Evolutionary conservation across 2,888 invertebrate genomes (phyloP), one percentile per base, ranked within the genome.

Genomic region (Bhutanitis thaidina): DNA sequence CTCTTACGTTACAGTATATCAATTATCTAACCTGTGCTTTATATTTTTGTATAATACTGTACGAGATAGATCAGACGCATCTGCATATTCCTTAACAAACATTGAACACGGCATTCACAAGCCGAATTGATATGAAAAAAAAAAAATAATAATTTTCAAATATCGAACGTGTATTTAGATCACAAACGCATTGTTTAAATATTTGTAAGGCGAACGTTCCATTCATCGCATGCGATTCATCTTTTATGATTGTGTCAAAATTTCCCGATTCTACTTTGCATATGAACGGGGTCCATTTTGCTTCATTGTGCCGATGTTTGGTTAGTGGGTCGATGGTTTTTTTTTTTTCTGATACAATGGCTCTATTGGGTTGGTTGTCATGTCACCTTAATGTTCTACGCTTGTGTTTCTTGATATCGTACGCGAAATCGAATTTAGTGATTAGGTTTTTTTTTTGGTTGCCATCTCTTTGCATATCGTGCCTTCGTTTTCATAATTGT

Each of bases 181-280:
- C 67, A 64, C 69, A 65, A 59, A 63, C 45, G 35, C 53, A 67
- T 79, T 77, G 77, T 77, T 74, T 73, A 73, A 70, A 72, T 69
- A 63, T 71, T 67, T 70, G 64, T 67, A 68, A 62, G 57, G 58
- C 39, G 52, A 53, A 53, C 58, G 69, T 69, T 65, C 69, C 71
- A 71, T 74, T 80, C 76, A 74, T 69, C 68, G 69, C 74, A 76
- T 68, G 62, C 69, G 79, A 83, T 80, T 80, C 74, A 80, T 83
- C 86, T 82, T 80, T 83, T 84, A 80, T 85, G 77, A 77, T 73
- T 77, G 73, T 77, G 85, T 85, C 87, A 85, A 74, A 75, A 74
- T 69, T 66, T 67, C 67, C 65, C 57, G 55, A 54, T 56, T 68
- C 77, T 69, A 61, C 69, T 88, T 88, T 87, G 83, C 87, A 88